Evolutionary conservation across 2,797 vertebrate species (phyloP), one percentile per base, ranked within the genome.

Genomic region (Notoglanidium macrostoma): DNA sequence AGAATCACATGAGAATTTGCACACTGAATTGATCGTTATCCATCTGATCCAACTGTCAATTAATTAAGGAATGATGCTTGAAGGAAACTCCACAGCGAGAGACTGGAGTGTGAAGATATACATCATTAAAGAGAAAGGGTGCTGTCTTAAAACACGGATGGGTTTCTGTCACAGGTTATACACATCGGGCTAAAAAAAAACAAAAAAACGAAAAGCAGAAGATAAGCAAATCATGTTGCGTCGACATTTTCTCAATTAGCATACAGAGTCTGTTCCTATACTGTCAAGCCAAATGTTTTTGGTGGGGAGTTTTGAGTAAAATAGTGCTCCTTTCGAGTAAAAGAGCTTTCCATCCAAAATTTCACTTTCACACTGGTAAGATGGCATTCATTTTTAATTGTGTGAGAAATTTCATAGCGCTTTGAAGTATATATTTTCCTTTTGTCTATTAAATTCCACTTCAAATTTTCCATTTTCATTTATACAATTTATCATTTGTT

Each of bases 231-330:
- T 81, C 7, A n/a, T 46, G 59, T 26, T 26, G 32, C 44, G 78
- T 63, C 63, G 79, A 61, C 35, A 61, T 46, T 81, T 63, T 81
- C 15, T 17, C 54, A 35, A 78, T 81, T 63, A 81, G 12, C 79
- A 9, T 8, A n/a, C 14, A 59, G 29, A 40, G 77, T 12, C 23
- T 15, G 19, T 73, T 73, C 8, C 23, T 44, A 11, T 74, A 21
- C 12, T 26, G 21, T 21, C 17, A 72, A 19, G 2, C 65, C 35
- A 72, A 72, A 9, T 70, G 9, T 8, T 23, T 17, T 72, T 72
- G 19, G 5, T 23, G 44, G 11, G 35, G 19, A 9, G 8, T n/a
- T 11, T 74, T 49, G 23, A 49, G 1, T 49, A 49, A 74, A 74
- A 46, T 9, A 5, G 49, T 3, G 54, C 54, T 74, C 12, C 23